phyloP scores from a whole-genome alignment of 53 echinoderm and acorn worm species.

The Echinarachnius parma region DNA sequence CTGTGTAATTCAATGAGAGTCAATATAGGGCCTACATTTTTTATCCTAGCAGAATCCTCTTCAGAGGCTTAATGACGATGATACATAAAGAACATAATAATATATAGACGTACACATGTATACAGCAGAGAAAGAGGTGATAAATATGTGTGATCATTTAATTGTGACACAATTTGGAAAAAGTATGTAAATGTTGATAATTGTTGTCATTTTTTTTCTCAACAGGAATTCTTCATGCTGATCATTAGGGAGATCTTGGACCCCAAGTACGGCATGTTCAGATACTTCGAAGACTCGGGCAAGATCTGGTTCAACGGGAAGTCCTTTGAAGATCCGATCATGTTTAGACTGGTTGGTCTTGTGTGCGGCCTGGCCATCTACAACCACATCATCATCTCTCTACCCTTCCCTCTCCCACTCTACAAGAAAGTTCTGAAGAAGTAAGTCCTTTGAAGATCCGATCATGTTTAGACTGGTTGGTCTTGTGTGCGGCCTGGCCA shows the following conservation, averaged over 20 bases:
- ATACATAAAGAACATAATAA: too few relatives aligned
- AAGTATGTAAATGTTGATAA: too few relatives aligned
- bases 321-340: constrained; percentile 49
- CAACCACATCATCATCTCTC: constrained; percentile 70
- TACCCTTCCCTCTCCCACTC: constrained; percentile 25
- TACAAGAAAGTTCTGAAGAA: too few relatives aligned
- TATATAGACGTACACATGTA: too few relatives aligned
- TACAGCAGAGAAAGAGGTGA: too few relatives aligned
- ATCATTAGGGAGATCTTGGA: constrained; percentile 87
- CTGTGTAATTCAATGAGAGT: too few relatives aligned
- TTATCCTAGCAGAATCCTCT: too few relatives aligned
- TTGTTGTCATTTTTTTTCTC: too few relatives aligned
- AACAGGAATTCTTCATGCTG: constrained; percentile 94
- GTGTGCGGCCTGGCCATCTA: constrained; percentile 45
- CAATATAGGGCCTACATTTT: too few relatives aligned
- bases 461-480: constrained; percentile 50
- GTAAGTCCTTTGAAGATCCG: constrained; percentile 54
- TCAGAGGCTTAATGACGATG: too few relatives aligned
- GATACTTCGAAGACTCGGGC: constrained; percentile 60
- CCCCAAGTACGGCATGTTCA: constrained; percentile 97
- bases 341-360: constrained; percentile 51
- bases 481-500: constrained; percentile 41
- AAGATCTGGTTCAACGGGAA: constrained; percentile 85
- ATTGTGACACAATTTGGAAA: too few relatives aligned
- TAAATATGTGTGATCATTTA: too few relatives aligned